A percentile compares a stretch with the other conserved stretches of the same genome.
These are phyloP conservation scores for Mantis religiosa DNA, from an alignment of 2,888 invertebrate species.

Conservation along the genomic window DNA sequence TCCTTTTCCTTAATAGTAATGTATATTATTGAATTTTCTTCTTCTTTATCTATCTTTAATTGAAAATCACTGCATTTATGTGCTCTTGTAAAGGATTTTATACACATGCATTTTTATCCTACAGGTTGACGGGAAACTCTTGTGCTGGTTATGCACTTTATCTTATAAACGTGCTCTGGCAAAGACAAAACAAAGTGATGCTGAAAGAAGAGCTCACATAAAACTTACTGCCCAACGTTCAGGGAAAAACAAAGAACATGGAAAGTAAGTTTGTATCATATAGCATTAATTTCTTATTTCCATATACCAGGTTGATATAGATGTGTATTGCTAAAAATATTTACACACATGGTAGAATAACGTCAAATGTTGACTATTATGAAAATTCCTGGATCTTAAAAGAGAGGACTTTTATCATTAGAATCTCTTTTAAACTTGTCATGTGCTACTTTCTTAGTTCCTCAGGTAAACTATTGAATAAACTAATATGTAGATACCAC, in stretches of 20 bases:
- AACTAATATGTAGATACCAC: too few species aligned
- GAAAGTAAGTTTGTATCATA: not conserved
- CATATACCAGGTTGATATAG: too few species aligned
- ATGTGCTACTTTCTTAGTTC: too few species aligned
- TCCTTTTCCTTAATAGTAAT: not conserved
- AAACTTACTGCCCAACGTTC: constrained; percentile 54
- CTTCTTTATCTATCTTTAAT: not conserved
- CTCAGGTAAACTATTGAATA: too few species aligned
- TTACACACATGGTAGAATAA: too few species aligned
- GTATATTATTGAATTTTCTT: not conserved
- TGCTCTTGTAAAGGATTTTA: not conserved
- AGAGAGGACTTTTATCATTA: too few species aligned
- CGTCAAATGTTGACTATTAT: too few species aligned
- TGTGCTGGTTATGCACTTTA: constrained; percentile 93
- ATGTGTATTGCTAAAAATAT: too few species aligned
- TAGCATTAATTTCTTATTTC: too few species aligned
- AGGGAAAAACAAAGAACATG: constrained; percentile 48
- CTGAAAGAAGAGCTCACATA: constrained; percentile 58
- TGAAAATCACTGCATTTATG: not conserved
- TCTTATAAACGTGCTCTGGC: constrained; percentile 88
- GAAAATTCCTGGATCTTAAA: too few species aligned
- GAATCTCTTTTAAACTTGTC: too few species aligned
- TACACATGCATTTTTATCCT: constrained; percentile 35
- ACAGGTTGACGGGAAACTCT: constrained; percentile 88
- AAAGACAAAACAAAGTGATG: constrained; percentile 81